Base-by-base conservation (phyloP, 2,797 vertebrate genomes). In the Chelon labrosus region DNA sequence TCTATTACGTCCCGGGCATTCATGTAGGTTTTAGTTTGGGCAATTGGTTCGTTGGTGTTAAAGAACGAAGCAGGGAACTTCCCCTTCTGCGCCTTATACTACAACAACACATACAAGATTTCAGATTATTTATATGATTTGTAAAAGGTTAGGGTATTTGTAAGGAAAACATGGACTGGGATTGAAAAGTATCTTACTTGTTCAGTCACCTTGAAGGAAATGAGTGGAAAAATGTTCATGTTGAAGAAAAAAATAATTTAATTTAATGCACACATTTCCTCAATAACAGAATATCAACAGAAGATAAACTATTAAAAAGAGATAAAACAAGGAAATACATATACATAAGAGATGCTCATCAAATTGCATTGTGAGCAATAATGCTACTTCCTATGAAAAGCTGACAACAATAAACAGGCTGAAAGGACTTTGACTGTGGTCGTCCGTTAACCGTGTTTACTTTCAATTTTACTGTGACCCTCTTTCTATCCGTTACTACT, bases 51-150 rank as follows among this genome's bases (percentile, higher is more conserved):
- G 0, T 62, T 57, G 8, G 1, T 50, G 3, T 1, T 71, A 79
- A 95, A 94, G 77, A 95, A 94, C 0, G 77, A 27, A 1, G 75
- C 55, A 4, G 90, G 79, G 35, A 93, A 89, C 59, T 82, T 94
- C n/a, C 85, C 89, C 2, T 0, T 83, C 1, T 61, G 41, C 0
- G 16, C 10, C 57, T 68, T 83, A 64, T 82, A 58, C 94, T 94
- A 73, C 20, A 69, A 69, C 7, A 35, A 76, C n/a, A 69, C 51
- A 50, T 1, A 69, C 0, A 9, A 70, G 4, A 35, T 25, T 19
- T 62, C 0, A 54, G 11, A 20, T 56, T 2, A 42, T 1, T 69
- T 8, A 22, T 35, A 68, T 22, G 3, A 57, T 38, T 17, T 25
- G 39, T 3, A 20, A 35, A 9, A 58, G 54, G 50, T 27, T 55